Base-by-base conservation (phyloP, 2,113 vertebrate species). In the Silurus glanis region DNA sequence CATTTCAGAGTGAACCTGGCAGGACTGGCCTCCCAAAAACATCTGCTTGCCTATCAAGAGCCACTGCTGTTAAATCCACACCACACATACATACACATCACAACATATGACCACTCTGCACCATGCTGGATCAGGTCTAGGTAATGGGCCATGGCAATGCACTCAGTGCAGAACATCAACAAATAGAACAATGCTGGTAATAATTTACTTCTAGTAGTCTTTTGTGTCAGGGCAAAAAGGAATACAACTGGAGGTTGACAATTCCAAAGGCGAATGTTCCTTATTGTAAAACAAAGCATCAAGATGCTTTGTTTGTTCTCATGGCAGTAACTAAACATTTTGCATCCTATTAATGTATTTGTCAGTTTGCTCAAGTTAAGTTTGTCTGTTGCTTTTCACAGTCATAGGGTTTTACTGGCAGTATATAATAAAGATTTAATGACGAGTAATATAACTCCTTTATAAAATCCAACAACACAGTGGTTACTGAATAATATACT, bases 1-100 rank as follows among this genome's bases (percentile, higher is more conserved):
- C 94, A 93, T 94, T 94, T 92, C 88, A 93, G 85, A 90, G 93
- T 93, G 93, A 95, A 95, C 93, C 93, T 93, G 93, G 94, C 92
- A 93, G 93, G 91, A 88, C 90, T 93, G 80, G 93, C 87, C 69
- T 83, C 86, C 88, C 83, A 86, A 88, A 90, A 92, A 91, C 91
- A 91, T 91, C 90, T 90, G 90, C 85, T 88, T 83, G 85, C 85
- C 90, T 90, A 86, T 93, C 93, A 84, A 84, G 59, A 83, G 72
- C 85, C 82, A 83, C 85, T 71, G 81, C 89, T 51, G 83, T 83
- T 85, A 47, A 81, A 89, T 83, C 79, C 81, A 82, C 84, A 80
- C 58, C 85, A 74, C 84, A 85, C 81, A 86, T 75, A 87, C 87
- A 80, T 71, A 74, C 66, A 76, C 71, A 83, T 91, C 92, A 92